Evolutionary conservation across 2,797 vertebrate species (phyloP), one percentile per base, ranked within the genome.

Genomic region (Salmo trutta): DNA sequence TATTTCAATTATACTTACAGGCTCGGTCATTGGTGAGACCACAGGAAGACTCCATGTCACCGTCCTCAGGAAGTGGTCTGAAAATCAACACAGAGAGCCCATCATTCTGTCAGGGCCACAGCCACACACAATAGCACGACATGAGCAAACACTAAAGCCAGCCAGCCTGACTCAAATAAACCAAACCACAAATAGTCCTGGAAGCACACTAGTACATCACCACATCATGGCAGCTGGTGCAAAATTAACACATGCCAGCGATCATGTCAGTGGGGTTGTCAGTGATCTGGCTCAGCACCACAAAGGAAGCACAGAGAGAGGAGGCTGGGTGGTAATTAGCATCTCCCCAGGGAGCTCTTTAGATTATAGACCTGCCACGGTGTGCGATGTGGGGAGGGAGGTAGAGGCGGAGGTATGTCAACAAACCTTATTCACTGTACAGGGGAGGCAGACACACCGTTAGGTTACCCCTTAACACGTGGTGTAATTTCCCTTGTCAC

Each of bases 31-130:
- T 96, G 0, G 90, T 91, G 12, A 95, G 94, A 76, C 96, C 93
- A 29, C 96, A 95, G 76, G 96, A 92, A 0, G 94, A 82, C 74
- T 98, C 96, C 96, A 97, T 96, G 85, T 95, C 96, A 0, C 95
- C 94, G 88, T 98, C 96, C 54, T 97, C 97, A 12, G 96, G 96
- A 74, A 98, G 95, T 15, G 96, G 95, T 85, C 97, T 99, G 85
- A n/a, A 74, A 71, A 84, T 68, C 1, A 17, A 27, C 47, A 80
- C 52, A 17, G 54, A 47, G 17, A 64, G 16, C 56, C 16, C 3
- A 53, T 17, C 41, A 64, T 68, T 31, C 27, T 16, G 27, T 67
- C 24, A 67, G 27, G 29, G 66, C 33, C 65, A 71, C 16, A 52
- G 53, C 24, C 5, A 27, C 52, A 51, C 27, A 47, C 62, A 53